Evolutionary conservation across 1,140 invertebrate species (phyloP), one percentile per base, ranked within the genome.

Genomic region (Maconellicoccus hirsutus): DNA sequence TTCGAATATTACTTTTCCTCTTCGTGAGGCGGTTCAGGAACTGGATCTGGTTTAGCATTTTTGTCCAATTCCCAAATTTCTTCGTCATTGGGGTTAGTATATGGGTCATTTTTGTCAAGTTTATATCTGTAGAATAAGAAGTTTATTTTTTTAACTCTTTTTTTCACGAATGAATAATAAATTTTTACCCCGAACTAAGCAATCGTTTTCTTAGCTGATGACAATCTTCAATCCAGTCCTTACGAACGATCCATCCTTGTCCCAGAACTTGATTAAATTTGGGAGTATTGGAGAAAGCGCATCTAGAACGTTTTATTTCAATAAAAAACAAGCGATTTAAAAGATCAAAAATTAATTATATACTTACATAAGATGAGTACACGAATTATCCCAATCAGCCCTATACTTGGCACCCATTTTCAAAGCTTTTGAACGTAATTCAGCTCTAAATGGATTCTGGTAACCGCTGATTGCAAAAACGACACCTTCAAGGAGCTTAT

Each of bases 241-340:
- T 87, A 19, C 79, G 87, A 0, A 92, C 88, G 75, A 92, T 79
- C 83, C 85, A 21, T 84, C 87, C 75, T 83, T 83, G 1, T 21
- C 84, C 85, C 76, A 82, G 81, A 0, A 92, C 90, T 79, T 90
- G 84, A 70, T 85, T 83, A 77, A 88, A 91, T 78, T 95, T 95
- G 14, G 92, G 93, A 25, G 93, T 95, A 77, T 94, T 93, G 2
- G 84, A 78, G 82, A 93, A 94, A 19, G 92, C 92, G 83, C 92
- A 94, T 66, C 91, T 93, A 75, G 33, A 80, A 80, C 74, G 77
- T 42, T 16, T 23, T 27, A 42, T 52, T 4, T 42, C 10, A 29
- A 33, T 73, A 59, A 59, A 70, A 42, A 14, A 52, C 29, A 6
- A 23, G 6, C 19, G 29, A 52, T 52, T 39, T 10, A 7, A 25